Evolutionary conservation across 2,797 vertebrate species (phyloP), one percentile per base, ranked within the genome.

Genomic region (Premnoplex brunnescens): DNA sequence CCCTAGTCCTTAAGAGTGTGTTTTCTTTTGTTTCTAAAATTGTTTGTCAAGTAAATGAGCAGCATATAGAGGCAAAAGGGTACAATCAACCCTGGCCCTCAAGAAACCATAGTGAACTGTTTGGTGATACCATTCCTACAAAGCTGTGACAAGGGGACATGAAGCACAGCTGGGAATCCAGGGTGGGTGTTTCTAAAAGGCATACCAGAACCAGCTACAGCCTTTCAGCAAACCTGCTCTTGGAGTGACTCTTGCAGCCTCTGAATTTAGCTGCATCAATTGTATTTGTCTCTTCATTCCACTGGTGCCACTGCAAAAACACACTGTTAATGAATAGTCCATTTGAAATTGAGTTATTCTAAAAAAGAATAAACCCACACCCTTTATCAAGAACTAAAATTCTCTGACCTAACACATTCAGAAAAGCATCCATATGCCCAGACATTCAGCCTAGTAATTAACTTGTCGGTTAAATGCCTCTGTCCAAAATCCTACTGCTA

Each of bases 121-220:
- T 60, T 43, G 90, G 32, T 83, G 94, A 85, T 37, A 44, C 36
- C 69, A 62, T 32, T 66, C 55, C 55, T 80, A 43, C 66, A 77
- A 63, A 91, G 58, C 60, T 89, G 16, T 54, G 78, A 89, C 75
- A 91, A 77, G 60, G 52, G 73, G 59, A 78, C 41, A 37, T n/a
- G 69, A 76, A 72, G 58, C 66, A 93, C 90, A 95, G 91, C 94
- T 95, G 90, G 84, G 90, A 95, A 95, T 88, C 73, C 55, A 73
- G 83, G 80, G 82, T 84, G 88, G 54, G 43, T 74, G 71, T 81
- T 90, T 93, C 77, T 77, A 39, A 75, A 95, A 94, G 66, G 34
- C 62, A 62, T 75, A 84, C 66, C 66, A 88, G 80, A 84, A 68
- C 36, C 4, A 6, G 54, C 62, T 89, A 48, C 43, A 68, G 91